Conservation (phyloP, 1,140 invertebrate genomes). For the Kradibia gibbosae region DNA sequence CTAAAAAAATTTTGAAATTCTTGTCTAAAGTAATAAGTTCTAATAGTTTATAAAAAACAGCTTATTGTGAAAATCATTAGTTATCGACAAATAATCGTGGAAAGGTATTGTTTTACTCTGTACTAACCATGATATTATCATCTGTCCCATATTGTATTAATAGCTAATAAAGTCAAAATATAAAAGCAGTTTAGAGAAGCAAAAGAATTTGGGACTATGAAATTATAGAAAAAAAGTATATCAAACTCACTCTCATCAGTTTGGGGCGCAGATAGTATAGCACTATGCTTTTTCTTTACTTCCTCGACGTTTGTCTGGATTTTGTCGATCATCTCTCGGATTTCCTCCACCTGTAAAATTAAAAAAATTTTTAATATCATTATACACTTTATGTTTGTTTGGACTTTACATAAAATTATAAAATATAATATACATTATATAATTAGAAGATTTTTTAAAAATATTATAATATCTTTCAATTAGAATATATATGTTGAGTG, state of each 20-base stretch:
- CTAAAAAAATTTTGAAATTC: too few species aligned
- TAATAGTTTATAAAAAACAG: slow-evolving; percentile 16
- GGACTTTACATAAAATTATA: too few species aligned
- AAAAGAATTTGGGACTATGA: neutral
- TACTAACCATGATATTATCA: neutral
- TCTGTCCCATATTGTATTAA: slow-evolving; percentile 24
- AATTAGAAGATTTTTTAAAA: too few species aligned
- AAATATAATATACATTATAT: too few species aligned
- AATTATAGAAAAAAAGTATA: neutral
- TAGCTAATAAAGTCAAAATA: slow-evolving; percentile 41
- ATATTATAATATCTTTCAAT: too few species aligned
- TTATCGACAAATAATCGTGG: neutral
- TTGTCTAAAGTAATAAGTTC: slow-evolving; percentile 18
- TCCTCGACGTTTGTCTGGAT: slow-evolving; percentile 99
- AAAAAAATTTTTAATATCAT: too few species aligned
- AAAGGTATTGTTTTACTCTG: neutral
- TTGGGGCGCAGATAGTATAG: slow-evolving; percentile 97
- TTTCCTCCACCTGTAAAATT: slow-evolving; percentile 91
- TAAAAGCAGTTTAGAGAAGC: slow-evolving; percentile 7
- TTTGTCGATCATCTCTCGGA: slow-evolving; percentile 99
- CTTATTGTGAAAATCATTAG: slow-evolving; percentile 1
- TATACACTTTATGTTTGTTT: too few species aligned
- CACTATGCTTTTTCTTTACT: slow-evolving; percentile 99
- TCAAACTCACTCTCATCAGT: slow-evolving; percentile 97
- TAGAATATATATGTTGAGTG: too few species aligned